A percentile compares a stretch with the other conserved stretches of the same genome.
Evolutionary conservation across 2,113 vertebrate species (phyloP).

Genomic region (Guaruba guarouba): DNA sequence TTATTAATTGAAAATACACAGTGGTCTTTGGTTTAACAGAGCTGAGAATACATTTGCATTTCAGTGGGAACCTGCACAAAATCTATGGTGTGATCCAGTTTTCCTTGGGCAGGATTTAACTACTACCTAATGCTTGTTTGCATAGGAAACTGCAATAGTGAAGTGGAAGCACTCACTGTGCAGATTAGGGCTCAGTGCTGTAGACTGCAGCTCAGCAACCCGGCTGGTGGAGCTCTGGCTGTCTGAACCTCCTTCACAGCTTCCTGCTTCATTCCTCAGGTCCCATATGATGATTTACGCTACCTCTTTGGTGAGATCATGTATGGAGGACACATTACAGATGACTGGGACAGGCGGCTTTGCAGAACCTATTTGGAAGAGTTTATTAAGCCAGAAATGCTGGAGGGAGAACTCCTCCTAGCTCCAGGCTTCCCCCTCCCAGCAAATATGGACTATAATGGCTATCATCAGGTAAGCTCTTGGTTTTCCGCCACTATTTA

Average conservation of each 20-base stretch:
- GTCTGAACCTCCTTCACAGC: not conserved
- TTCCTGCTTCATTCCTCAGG: constrained; percentile 69
- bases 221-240: not conserved
- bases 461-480: constrained; percentile 86
- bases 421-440: constrained; percentile 90
- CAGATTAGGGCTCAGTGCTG: not conserved
- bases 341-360: constrained; percentile 93
- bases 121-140: not conserved
- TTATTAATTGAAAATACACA: not conserved
- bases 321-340: constrained; percentile 96
- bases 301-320: constrained; percentile 98
- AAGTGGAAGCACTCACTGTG: not conserved
- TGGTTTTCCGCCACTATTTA: not conserved
- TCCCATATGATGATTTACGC: constrained; percentile 91
- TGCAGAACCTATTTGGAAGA: constrained; percentile 92
- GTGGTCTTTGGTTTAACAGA: not conserved
- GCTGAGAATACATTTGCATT: not conserved
- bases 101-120: not conserved
- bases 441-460: constrained; percentile 86
- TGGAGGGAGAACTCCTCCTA: constrained; percentile 86
- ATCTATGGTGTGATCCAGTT: not conserved
- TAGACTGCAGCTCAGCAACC: not conserved
- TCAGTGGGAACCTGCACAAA: not conserved
- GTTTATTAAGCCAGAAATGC: constrained; percentile 90
- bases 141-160: not conserved